Conservation (phyloP, 2,888 invertebrate species). For the Spodoptera picta region DNA sequence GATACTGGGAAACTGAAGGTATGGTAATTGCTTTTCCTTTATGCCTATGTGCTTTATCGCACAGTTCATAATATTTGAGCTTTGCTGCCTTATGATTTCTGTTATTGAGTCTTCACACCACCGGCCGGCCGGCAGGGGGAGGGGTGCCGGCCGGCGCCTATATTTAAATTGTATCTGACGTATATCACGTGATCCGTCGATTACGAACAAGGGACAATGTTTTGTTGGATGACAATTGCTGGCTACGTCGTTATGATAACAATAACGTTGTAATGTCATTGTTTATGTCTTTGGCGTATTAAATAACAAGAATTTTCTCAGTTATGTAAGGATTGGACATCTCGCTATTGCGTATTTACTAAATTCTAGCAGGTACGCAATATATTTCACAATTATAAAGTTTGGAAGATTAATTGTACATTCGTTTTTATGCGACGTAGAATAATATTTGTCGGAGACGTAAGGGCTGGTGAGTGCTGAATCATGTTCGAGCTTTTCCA, state of each 20-base stretch:
- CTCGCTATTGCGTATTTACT: no score
- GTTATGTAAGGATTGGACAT: constrained; percentile 38
- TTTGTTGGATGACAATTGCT: constrained; percentile 25
- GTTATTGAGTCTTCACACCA: constrained; percentile 46
- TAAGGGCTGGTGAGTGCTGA: constrained; percentile 11
- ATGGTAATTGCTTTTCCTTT: constrained; percentile 4
- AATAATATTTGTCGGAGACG: constrained; percentile 15
- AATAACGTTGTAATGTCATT: constrained; percentile 24
- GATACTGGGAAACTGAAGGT: constrained; percentile 12
- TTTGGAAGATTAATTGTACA: not conserved
- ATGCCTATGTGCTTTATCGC: constrained; percentile 13
- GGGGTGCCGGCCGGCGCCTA: constrained; percentile 62
- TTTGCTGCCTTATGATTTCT: constrained; percentile 20
- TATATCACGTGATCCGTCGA: constrained; percentile 66
- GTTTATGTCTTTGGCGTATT: constrained; percentile 13
- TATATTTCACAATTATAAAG: not conserved
- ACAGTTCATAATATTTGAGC: constrained; percentile 7
- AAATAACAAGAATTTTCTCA: constrained; percentile 12
- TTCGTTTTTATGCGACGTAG: not conserved
- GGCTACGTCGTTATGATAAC: constrained; percentile 19
- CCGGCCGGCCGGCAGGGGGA: constrained; percentile 62
- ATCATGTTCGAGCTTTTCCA: constrained; percentile 36
- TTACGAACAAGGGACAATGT: constrained; percentile 17
- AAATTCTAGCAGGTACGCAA: not conserved
- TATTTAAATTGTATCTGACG: constrained; percentile 58